Evolutionary conservation across 2,797 vertebrate species (phyloP), one percentile per base, ranked within the genome.

Genomic region (Argya squamiceps): DNA sequence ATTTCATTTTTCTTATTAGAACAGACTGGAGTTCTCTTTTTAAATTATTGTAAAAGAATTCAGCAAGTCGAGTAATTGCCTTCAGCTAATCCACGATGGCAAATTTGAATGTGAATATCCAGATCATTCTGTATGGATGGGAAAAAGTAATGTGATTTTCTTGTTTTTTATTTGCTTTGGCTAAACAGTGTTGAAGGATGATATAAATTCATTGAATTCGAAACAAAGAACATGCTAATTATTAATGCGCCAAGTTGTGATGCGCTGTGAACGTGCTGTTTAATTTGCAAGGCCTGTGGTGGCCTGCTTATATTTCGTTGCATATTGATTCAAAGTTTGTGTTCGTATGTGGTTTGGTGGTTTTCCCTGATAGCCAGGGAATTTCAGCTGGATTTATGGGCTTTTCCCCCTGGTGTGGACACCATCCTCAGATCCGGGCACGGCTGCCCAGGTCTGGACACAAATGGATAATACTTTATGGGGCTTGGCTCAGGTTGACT

Each of bases 1-100:
- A 98, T 98, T 98, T 98, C 98, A 98, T 98, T 98, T 98, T 98
- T 98, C 98, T 97, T 98, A 97, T 98, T 98, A 98, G 98, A 97
- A 96, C 95, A 97, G 96, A 97, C 98, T 97, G 67, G 96, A 96
- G 95, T 97, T 95, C 93, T 94, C 87, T 89, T 97, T 96, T 94
- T 94, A 97, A 98, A 97, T 98, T 96, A 96, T 96, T 59, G 93
- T 97, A 77, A 94, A 97, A 97, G 97, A 98, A 98, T 97, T 92
- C 95, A 18, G 97, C 96, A 89, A 97, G 97, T 98, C 91, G 92
- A 98, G 98, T 98, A 98, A 98, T 98, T 98, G 98, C 98, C 98
- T 98, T 98, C 98, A 98, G 97, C 98, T 98, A 98, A 98, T 98
- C 98, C 97, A 85, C 52, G 98, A 96, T 94, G 97, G 97, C 85